Evolutionary conservation across 92 coral and sea anemone genomes (phyloP).

Genomic region (Parazoanthus atlanticus): DNA sequence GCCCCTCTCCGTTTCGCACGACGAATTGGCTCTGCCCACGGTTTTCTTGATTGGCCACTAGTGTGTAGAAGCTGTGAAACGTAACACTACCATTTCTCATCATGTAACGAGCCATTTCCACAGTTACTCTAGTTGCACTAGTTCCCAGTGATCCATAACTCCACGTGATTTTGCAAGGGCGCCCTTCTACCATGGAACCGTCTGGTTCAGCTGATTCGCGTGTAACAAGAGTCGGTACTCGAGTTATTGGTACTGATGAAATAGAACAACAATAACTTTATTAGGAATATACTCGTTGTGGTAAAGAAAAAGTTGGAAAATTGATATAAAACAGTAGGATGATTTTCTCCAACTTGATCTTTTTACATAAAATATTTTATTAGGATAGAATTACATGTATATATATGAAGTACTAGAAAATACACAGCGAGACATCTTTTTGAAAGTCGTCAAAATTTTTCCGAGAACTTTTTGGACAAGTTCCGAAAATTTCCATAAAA

Average conservation of each 20-base stretch:
- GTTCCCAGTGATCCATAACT: constrained; percentile 44
- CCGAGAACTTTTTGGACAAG: too few species aligned
- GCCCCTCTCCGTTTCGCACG: constrained; percentile 51
- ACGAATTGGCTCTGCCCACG: constrained; percentile 50
- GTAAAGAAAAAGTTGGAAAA: too few species aligned
- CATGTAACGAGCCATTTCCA: constrained; percentile 56
- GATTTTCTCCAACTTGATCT: too few species aligned
- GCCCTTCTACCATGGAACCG: constrained; percentile 25
- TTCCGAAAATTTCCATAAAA: too few species aligned
- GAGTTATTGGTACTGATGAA: background rate
- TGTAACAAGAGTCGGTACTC: background rate
- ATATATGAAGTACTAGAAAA: too few species aligned
- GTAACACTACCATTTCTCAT: constrained; percentile 37
- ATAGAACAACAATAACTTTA: background rate
- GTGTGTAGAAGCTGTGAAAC: constrained; percentile 40
- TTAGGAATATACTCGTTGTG: background rate
- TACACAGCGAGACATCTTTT: too few species aligned
- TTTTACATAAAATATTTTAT: too few species aligned
- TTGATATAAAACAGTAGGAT: too few species aligned
- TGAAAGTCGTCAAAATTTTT: too few species aligned
- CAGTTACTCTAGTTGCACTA: constrained; percentile 37
- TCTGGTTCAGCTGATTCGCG: background rate
- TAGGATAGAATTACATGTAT: too few species aligned
- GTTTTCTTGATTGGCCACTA: constrained; percentile 43
- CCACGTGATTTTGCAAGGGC: constrained; percentile 46